A percentile compares a stretch with the other conserved stretches of the same genome.
phyloP scores from a whole-genome alignment of 2,888 invertebrate genomes.

The Flexamia atlantica region DNA sequence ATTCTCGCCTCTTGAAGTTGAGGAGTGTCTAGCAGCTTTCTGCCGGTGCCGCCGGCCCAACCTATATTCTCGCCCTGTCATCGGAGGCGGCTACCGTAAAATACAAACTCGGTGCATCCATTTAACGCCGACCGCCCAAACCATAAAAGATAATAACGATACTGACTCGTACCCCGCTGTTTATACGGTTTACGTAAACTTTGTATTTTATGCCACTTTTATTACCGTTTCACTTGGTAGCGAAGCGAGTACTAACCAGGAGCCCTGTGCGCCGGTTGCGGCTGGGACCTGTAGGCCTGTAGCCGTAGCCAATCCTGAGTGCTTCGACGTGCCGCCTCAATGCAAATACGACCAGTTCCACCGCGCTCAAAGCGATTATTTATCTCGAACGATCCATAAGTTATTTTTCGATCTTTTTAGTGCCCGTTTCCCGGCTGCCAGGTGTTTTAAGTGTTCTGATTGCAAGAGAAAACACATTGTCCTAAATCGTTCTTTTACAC shows the following conservation, averaged over 20 bases:
- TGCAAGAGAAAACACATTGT: neutral
- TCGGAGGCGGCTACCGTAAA: slow-evolving; percentile 30
- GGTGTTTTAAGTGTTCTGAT: neutral
- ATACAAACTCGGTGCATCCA: slow-evolving; percentile 36
- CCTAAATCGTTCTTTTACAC: too few relatives aligned
- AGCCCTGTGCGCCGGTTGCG: neutral
- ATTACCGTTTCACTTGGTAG: neutral
- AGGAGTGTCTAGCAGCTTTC: neutral
- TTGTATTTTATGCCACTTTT: slow-evolving; percentile 37
- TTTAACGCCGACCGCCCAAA: slow-evolving; percentile 39
- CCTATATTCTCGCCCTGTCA: slow-evolving; percentile 29
- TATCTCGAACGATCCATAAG: slow-evolving; percentile 40
- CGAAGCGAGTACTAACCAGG: slow-evolving; percentile 6
- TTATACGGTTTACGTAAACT: slow-evolving; percentile 55
- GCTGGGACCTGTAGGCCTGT: neutral
- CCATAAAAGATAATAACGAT: slow-evolving; percentile 49
- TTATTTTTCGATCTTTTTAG: slow-evolving; percentile 34
- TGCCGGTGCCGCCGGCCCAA: slow-evolving; percentile 15
- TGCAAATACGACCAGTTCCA: slow-evolving; percentile 54
- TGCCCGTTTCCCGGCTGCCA: neutral
- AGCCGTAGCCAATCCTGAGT: neutral
- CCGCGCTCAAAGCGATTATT: slow-evolving; percentile 21
- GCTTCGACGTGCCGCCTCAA: slow-evolving; percentile 12
- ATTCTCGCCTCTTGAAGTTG: too few relatives aligned
- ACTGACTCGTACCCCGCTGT: slow-evolving; percentile 42